Evolutionary conservation across 2,888 invertebrate species (phyloP), one percentile per base, ranked within the genome.

Genomic region (Trachelus tabidus): DNA sequence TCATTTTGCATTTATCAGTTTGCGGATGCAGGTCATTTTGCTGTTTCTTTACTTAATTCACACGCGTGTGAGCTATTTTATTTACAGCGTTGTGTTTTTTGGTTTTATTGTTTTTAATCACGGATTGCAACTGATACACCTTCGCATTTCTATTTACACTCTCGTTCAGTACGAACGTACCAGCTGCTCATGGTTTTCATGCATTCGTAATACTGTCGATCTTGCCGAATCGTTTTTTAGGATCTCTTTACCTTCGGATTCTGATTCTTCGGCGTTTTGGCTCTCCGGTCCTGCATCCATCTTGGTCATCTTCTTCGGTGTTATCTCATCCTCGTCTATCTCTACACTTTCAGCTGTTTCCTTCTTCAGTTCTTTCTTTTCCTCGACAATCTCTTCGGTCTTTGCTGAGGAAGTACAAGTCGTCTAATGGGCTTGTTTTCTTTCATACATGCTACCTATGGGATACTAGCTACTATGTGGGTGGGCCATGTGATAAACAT

Each of bases 261-360:
- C 93, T 15, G 91, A 88, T 88, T 92, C 91, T 75, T 90, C 89
- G 12, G 86, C 87, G 82, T 88, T 90, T 78, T 88, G 75, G 40
- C 71, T 73, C 89, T 75, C 85, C 85, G 73, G 89, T 87, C 79
- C 76, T 76, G 75, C 33, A 83, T 78, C 12, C 91, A 3, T 78
- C 85, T 92, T 86, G 81, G 92, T 89, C 73, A 92, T 89, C 91
- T 93, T 87, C 84, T 93, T 85, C 78, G 86, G 81, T 92, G 91
- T 90, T 81, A 90, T 90, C 79, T 89, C 92, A 85, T 92, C 91
- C 86, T 92, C 92, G 89, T 92, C 85, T 89, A 92, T 78, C 75
- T 84, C 84, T 35, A 85, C 79, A 81, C 81, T 81, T 74, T 84
- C 83, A 11, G 76, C 75, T 12, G 77, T 83, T 69, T 85, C 81